Evolutionary conservation across 2,888 invertebrate species (phyloP).

Genomic region (Amaurobius ferox): DNA sequence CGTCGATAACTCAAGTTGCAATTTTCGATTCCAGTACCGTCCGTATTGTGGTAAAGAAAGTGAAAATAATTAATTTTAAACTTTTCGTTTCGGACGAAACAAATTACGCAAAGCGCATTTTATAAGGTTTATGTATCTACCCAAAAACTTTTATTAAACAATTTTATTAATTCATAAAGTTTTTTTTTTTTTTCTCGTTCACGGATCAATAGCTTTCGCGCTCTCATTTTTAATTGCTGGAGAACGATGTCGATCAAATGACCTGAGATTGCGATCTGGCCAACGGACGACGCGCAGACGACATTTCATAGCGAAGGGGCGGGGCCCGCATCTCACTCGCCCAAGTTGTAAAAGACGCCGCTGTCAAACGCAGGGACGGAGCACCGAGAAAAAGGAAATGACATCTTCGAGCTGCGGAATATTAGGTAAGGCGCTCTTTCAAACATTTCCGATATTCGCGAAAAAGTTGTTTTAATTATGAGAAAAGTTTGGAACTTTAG

Average conservation of each 20-base stretch:
- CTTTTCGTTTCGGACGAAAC: too few relatives aligned
- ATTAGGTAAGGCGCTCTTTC: conserved; percentile 36
- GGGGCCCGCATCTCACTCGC: conserved; percentile 36
- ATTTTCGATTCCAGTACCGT: too few relatives aligned
- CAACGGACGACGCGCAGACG: conserved; percentile 61
- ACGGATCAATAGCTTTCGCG: conserved; percentile 46
- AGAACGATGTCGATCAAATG: conserved; percentile 53
- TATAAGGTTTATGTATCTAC: too few relatives aligned
- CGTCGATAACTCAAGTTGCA: too few relatives aligned
- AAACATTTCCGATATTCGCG: background rate
- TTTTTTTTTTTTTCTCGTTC: too few relatives aligned
- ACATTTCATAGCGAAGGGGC: conserved; percentile 31
- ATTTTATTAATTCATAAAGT: too few relatives aligned
- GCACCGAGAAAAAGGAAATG: conserved; percentile 45
- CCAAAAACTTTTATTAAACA: too few relatives aligned
- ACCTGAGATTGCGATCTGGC: conserved; percentile 55
- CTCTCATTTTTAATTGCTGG: conserved; percentile 32
- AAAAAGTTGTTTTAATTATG: too few relatives aligned
- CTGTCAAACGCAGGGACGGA: conserved; percentile 41
- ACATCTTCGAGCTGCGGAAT: conserved; percentile 26
- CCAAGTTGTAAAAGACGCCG: conserved; percentile 58
- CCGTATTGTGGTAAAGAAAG: too few relatives aligned
- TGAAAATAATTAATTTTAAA: too few relatives aligned
- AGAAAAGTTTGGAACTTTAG: too few relatives aligned
- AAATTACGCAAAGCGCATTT: too few relatives aligned